Conservation (phyloP, 1,140 invertebrate species). For the Papilio polytes region DNA sequence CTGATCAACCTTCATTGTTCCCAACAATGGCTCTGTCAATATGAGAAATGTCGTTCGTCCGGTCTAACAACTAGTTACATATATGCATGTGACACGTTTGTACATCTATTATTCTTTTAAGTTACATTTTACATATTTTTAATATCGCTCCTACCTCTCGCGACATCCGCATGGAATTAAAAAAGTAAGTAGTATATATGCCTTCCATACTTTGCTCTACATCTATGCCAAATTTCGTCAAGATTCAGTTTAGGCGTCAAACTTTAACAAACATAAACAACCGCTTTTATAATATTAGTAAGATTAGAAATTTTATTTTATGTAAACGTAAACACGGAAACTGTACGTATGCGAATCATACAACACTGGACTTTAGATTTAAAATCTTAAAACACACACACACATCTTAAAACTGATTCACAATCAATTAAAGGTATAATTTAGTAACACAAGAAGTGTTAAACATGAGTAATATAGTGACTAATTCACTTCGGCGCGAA, state of each 20-base stretch:
- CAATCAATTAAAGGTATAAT: conserved; percentile 19
- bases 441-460: conserved; percentile 20
- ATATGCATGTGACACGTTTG: not conserved
- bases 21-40: conserved; percentile 29
- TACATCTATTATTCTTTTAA: not conserved
- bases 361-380: not conserved
- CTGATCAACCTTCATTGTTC: conserved; percentile 36
- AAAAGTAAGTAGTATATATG: no score
- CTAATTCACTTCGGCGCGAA: conserved; percentile 5
- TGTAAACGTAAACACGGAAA: no score
- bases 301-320: no score
- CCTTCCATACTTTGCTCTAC: no score
- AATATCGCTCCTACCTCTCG: no score
- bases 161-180: no score
- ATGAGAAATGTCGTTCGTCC: conserved; percentile 23
- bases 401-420: not conserved
- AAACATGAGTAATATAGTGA: conserved; percentile 12
- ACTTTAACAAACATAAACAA: no score
- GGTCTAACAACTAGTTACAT: not conserved
- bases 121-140: not conserved
- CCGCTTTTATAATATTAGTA: no score
- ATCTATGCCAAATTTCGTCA: no score
- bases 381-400: no score
- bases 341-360: not conserved
- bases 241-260: no score